Evolutionary conservation across 2,113 vertebrate genomes (phyloP).

Genomic region (Todiramphus saurophagus): DNA sequence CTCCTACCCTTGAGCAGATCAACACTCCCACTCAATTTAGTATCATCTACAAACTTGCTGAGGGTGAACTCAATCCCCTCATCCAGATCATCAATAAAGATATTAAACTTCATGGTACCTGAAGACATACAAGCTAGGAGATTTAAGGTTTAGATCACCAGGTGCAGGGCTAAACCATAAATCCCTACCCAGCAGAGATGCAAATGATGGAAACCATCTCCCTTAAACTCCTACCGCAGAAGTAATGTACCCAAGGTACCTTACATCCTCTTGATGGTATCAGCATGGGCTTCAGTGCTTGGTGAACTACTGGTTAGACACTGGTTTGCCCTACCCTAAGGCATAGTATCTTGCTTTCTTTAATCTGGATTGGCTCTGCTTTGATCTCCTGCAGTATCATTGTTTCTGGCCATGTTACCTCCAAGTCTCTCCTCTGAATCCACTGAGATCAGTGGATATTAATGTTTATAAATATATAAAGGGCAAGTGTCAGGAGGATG

Average conservation of each 20-base stretch:
- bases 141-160: neutral
- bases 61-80: too few relatives aligned
- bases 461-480: too few relatives aligned
- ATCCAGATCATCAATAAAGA: too few relatives aligned
- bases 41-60: too few relatives aligned
- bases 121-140: neutral
- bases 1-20: too few relatives aligned
- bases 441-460: neutral
- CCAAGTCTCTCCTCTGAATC: neutral
- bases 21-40: too few relatives aligned
- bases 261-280: neutral
- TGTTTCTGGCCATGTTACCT: neutral
- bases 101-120: rapidly evolving
- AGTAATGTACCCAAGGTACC: neutral
- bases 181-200: neutral
- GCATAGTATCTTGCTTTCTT: neutral
- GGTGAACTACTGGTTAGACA: neutral
- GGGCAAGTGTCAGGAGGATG: too few relatives aligned
- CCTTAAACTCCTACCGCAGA: neutral
- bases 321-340: neutral
- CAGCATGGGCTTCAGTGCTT: neutral
- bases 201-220: neutral
- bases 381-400: neutral
- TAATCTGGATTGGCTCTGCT: neutral
- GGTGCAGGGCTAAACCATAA: neutral